These are phyloP conservation scores for Macroramphosus scolopax DNA, from an alignment of 2,797 vertebrate species.

Conservation along the genomic window DNA sequence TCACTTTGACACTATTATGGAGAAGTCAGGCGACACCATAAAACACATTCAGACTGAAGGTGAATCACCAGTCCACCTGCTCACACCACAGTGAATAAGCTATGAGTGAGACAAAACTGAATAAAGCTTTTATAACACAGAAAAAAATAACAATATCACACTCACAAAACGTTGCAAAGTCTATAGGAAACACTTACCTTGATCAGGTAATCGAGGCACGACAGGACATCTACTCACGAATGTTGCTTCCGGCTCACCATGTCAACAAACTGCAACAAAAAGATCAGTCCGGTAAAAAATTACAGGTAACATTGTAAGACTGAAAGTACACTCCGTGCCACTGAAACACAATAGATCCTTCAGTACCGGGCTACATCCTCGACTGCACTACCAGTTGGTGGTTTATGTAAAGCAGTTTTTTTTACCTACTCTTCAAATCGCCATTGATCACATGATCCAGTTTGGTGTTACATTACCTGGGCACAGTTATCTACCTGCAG, in stretches of 20 bases:
- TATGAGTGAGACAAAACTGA: constrained; percentile 17
- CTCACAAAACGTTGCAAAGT: too few species aligned
- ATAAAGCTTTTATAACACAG: too few species aligned
- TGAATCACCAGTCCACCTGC: constrained; percentile 58
- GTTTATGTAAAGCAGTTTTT: constrained; percentile 62
- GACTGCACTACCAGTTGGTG: constrained; percentile 11
- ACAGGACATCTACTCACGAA: constrained; percentile 41
- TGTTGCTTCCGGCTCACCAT: constrained; percentile 74
- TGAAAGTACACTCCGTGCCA: too few species aligned
- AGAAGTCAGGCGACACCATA: too few species aligned
- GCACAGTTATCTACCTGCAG: constrained; percentile 71
- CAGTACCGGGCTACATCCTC: constrained; percentile 8
- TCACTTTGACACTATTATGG: constrained; percentile 7
- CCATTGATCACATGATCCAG: constrained; percentile 76
- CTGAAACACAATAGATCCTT: not conserved
- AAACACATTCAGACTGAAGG: constrained; percentile 46
- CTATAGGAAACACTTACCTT: constrained; percentile 35
- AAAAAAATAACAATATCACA: too few species aligned
- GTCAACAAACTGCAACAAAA: constrained; percentile 32
- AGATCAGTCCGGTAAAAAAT: not conserved
- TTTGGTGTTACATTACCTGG: constrained; percentile 81
- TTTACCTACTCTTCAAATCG: constrained; percentile 48
- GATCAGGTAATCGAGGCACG: constrained; percentile 44
- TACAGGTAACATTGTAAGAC: not conserved
- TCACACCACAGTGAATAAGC: constrained; percentile 12